Base-by-base conservation (phyloP, 2,797 vertebrate genomes). In the Phylloscopus collybita region DNA sequence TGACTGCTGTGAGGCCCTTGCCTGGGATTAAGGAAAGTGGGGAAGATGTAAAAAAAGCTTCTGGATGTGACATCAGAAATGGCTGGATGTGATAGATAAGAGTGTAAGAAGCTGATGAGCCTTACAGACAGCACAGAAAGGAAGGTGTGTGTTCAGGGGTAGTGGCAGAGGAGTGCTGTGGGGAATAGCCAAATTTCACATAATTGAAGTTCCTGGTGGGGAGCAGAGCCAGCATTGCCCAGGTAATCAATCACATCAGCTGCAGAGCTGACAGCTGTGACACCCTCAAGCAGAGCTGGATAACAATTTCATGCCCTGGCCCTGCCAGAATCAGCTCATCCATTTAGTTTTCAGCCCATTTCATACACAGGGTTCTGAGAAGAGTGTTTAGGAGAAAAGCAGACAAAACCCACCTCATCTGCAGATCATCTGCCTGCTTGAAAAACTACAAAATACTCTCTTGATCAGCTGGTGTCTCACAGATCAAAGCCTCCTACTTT, bases 41-140 rank as follows among this genome's bases (percentile, higher is more conserved):
- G 32, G 50, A 62, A 66, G 19, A 32, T 2, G 2, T 29, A 40
- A n/a, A 29, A 29, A 84, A 74, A 79, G 8, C 18, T 51, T 7
- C 49, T 44, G n/a, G 61, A 40, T 9, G 16, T 40, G 49, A 70
- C 18, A 42, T 0, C 5, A 84, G 53, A 62, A 84, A 70, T 34
- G 14, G 20, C 44, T 57, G 60, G 51, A 40, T 0, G 1, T 25
- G n/a, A 42, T 1, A 78, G 47, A 25, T 11, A 17, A 15, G 38
- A 51, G 50, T 4, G 10, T 47, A 15, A 80, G 61, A 30, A 54
- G 34, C 36, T 26, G 56, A 13, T 0, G 1, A 50, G 53, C 3
- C 0, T 45, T 29, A 30, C 8, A 54, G 38, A 36, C 14, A 56
- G 50, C 42, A 40, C 0, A 0, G 51, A 44, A 36, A 70, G 49